These are phyloP conservation scores for Sylvia borin DNA, from an alignment of 2,797 vertebrate species.

Conservation along the genomic window DNA sequence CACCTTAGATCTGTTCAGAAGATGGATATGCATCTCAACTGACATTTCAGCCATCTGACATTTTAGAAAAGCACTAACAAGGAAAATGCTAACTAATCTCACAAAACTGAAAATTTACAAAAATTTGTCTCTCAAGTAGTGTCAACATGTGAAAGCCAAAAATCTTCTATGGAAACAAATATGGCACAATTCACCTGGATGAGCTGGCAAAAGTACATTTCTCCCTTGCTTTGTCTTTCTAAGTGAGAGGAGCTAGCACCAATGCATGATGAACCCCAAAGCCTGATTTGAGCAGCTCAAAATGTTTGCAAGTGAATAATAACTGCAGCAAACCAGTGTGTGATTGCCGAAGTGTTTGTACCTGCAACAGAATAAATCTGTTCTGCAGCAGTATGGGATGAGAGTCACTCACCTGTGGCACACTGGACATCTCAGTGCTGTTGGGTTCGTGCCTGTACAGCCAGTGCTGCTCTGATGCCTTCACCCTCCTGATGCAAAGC, in stretches of 20 bases:
- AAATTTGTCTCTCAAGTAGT: neutral
- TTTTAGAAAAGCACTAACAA: neutral
- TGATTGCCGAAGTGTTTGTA: neutral
- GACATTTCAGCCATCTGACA: neutral
- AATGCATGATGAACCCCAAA: neutral
- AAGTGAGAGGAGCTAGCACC: neutral
- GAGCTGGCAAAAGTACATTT: neutral
- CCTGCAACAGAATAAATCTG: neutral
- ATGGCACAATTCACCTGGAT: neutral
- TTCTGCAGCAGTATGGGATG: neutral
- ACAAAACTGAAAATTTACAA: neutral
- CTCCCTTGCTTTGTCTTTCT: neutral
- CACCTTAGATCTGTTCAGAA: neutral
- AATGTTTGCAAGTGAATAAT: neutral
- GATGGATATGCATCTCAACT: neutral
- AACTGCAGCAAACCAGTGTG: neutral
- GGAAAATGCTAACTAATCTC: neutral
- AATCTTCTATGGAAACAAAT: neutral
- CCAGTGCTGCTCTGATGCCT: neutral
- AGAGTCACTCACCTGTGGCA: neutral
- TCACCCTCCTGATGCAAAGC: neutral
- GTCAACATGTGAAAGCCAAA: neutral
- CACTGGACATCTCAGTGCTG: fast-evolving
- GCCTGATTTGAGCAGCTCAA: neutral
- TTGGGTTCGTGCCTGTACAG: fast-evolving